phyloP scores from a whole-genome alignment of 1,140 invertebrate genomes.

The Agrilus planipennis region DNA sequence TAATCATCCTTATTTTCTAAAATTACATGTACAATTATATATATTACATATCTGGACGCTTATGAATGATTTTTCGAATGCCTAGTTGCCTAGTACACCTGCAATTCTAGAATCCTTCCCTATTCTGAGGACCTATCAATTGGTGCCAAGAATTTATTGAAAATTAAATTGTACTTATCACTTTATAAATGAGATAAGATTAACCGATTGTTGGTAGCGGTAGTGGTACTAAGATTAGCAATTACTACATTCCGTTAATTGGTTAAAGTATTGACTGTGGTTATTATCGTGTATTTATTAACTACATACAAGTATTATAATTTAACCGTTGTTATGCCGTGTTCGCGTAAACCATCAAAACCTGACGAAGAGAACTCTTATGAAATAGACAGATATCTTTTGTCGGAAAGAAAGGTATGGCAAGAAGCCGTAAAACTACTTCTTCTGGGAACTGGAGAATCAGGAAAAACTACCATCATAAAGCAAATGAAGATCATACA shows the following conservation, averaged over 20 bases:
- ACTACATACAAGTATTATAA: too few species aligned
- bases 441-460: constrained; percentile 53
- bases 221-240: background rate
- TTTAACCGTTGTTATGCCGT: too few species aligned
- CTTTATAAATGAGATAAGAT: too few species aligned
- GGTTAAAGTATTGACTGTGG: background rate
- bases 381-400: constrained; percentile 12
- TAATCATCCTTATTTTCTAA: too few species aligned
- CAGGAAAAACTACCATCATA: constrained; percentile 67
- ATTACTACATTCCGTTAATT: background rate
- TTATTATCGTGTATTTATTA: background rate
- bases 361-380: constrained; percentile 1
- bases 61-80: too few species aligned
- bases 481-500: constrained; percentile 76
- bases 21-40: too few species aligned
- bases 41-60: too few species aligned
- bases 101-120: too few species aligned
- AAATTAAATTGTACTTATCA: too few species aligned
- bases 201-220: background rate
- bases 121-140: too few species aligned
- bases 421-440: constrained; percentile 40
- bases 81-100: too few species aligned
- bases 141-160: too few species aligned
- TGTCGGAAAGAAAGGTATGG: constrained; percentile 7
- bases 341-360: background rate